Conservation (phyloP, 2,888 invertebrate species). For the Plebejus melissa region DNA sequence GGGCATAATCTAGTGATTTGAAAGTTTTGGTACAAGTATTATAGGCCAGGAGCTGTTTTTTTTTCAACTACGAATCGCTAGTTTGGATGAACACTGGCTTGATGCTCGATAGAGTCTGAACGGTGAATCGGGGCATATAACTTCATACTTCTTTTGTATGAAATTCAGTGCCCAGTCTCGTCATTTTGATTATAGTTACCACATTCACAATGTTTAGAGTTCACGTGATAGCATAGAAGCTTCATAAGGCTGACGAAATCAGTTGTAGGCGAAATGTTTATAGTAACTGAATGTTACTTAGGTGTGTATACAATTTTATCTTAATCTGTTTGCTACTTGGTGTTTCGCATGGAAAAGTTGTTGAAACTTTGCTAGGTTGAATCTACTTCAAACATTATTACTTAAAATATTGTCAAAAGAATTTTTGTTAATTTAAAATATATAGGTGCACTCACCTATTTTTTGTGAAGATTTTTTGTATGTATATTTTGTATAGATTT, state of each 20-base stretch:
- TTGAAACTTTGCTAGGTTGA: background rate
- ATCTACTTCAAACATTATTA: background rate
- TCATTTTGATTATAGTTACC: slow-evolving; percentile 43
- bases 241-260: slow-evolving; percentile 25
- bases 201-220: slow-evolving; percentile 36
- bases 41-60: slow-evolving; percentile 20
- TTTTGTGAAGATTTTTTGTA: background rate
- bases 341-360: background rate
- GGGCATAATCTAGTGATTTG: slow-evolving; percentile 26
- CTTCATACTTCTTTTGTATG: background rate
- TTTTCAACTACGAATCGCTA: slow-evolving; percentile 2
- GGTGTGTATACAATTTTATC: background rate
- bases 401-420: background rate
- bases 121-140: background rate
- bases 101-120: background rate
- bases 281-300: slow-evolving; percentile 16
- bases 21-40: slow-evolving; percentile 21
- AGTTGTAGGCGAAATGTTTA: slow-evolving; percentile 20
- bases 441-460: background rate
- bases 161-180: background rate
- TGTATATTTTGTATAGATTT: slow-evolving; percentile 2
- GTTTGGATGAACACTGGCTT: background rate
- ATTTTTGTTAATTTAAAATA: background rate
- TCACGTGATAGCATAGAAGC: slow-evolving; percentile 29
- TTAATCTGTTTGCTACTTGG: background rate